Base-by-base conservation (phyloP, 2,113 vertebrate species). In the Hirundichthys speculiger region DNA sequence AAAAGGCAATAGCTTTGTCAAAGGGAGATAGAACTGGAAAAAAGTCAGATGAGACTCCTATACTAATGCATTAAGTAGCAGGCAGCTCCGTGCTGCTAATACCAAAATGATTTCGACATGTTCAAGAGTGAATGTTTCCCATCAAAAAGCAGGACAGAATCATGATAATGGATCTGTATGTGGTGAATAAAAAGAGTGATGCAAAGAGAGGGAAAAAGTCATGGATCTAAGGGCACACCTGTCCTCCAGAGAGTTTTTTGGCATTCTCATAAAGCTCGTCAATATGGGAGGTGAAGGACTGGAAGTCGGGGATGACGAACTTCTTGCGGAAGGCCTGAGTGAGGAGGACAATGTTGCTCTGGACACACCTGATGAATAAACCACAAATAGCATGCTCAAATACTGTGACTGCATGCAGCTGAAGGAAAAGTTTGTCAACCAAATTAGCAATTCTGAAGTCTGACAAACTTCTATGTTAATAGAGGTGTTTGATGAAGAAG, bases 291-390 rank as follows among this genome's bases (percentile, higher is more conserved):
- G 96, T 87, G 91, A 99, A 99, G 0, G 95, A 91, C 94, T 94
- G 94, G 85, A 98, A 99, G 90, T 99, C 98, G 71, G 98, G 98
- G 92, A 99, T 98, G 82, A 97, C 96, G 89, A 99, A 99, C 90
- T 99, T 99, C 89, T 97, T 95, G 75, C 98, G 94, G 91, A 99
- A 99, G 64, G 98, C 98, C 91, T 99, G 98, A 70, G 98, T 99
- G 78, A 99, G 94, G 82, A 99, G 93, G 73, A 99, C 96, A 80
- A 99, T 99, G 92, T 99, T 99, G 92, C 96, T 98, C 80, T 98
- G 97, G 87, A 99, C 97, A 91, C 98, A 99, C 90, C 98, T 99
- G 93, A 61, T 75, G 72, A 58, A 83, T 56, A 79, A 80, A 84
- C 69, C 70, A 87, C 74, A 85, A 38, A 86, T 20, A 75, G 64